Conservation (phyloP, 2,888 invertebrate genomes). For the Heliconius hortense region DNA sequence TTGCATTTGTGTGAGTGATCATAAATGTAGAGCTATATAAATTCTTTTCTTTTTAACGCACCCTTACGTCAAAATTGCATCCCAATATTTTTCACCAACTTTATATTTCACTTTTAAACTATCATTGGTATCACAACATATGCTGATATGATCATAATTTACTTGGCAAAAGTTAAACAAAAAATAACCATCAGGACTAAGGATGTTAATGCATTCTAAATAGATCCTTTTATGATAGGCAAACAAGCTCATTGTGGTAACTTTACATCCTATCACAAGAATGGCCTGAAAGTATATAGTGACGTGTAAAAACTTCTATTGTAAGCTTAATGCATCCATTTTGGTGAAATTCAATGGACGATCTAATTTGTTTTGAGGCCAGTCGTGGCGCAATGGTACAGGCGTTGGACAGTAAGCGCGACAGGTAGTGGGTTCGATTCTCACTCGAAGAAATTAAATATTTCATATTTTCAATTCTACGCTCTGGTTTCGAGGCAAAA, state of each 20-base stretch:
- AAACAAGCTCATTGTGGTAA: conserved; percentile 43
- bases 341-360: conserved; percentile 25
- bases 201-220: conserved; percentile 31
- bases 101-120: too few relatives aligned
- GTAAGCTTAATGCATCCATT: conserved; percentile 41
- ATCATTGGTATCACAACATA: too few relatives aligned
- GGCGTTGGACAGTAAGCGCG: background rate
- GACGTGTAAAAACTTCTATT: conserved; percentile 37
- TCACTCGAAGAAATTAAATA: background rate
- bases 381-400: background rate
- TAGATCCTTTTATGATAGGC: conserved; percentile 43
- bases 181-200: conserved; percentile 10
- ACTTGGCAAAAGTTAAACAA: background rate
- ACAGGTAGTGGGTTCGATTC: background rate
- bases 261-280: conserved; percentile 39
- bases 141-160: too few relatives aligned
- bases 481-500: background rate
- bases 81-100: too few relatives aligned
- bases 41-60: too few relatives aligned
- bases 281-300: conserved; percentile 25
- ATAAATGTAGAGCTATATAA: too few relatives aligned
- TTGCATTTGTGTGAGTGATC: too few relatives aligned
- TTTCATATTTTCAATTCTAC: background rate
- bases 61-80: too few relatives aligned
- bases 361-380: conserved; percentile 23